Base-by-base conservation (phyloP, 1,140 invertebrate genomes). In the Scylla paramamosain region DNA sequence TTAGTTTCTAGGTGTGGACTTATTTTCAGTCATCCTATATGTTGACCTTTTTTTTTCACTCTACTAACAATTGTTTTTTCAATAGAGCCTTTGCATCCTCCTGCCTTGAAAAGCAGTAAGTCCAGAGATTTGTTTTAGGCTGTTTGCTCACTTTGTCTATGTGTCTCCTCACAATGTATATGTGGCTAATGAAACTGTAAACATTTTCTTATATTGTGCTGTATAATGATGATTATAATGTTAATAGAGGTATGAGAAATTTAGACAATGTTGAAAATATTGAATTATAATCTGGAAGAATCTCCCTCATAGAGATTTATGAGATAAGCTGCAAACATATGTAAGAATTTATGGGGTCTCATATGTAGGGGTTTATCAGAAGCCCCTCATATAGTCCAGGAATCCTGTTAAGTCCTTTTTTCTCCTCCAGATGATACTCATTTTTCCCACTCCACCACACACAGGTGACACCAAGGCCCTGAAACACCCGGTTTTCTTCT, bases 41-140 rank as follows among this genome's bases (percentile, higher is more conserved):
- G 20, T 77, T n/a, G 20, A n/a, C 32, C 14, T 67, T 2, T 31
- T 31, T n/a, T 31, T 45, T 32, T 14, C 52, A 25, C 59, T 93
- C 20, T 52, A 31, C 67, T 32, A 92, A 48, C 28, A 31, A n/a
- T 45, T 90, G 45, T 77, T 46, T 90, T 90, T 28, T 48, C 88
- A 90, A 28, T 46, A 31, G 45, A 90, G 16, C 25, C 45, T 77
- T 77, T 77, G 20, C 67, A 77, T 77, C 67, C 67, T 77, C 67
- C 67, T 77, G 67, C 67, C 67, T 77, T 77, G n/a, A 77, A n/a
- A 77, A 77, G 67, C 67, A 77, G 67, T 77, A 77, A 77, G 67
- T 77, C 20, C 67, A 77, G n/a, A 77, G 0, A n/a, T 77, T 77
- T 25, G 16, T 77, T n/a, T 77, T n/a, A n/a, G 67, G 25, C 16